phyloP scores from a whole-genome alignment of 2,888 invertebrate species.

The Trichogramma evanescens region DNA sequence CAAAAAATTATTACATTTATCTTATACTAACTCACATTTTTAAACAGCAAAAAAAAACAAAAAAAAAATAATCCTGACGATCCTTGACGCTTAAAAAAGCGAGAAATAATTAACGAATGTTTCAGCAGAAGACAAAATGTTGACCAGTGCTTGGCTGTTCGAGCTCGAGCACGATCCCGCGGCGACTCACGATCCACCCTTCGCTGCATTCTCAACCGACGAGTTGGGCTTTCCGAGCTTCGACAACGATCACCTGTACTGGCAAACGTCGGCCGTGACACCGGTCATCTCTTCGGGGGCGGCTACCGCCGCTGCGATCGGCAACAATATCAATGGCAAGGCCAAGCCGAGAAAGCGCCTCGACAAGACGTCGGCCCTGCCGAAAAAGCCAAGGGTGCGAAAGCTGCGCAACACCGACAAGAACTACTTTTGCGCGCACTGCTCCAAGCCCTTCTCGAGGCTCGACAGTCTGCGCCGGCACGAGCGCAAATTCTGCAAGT shows the following conservation, averaged over 20 bases:
- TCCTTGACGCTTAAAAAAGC: no score
- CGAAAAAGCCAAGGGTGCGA: not conserved
- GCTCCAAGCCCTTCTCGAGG: constrained; percentile 32
- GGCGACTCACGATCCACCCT: not conserved
- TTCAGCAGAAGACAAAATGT: constrained; percentile 10
- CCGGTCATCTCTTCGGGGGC: no score
- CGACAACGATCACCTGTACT: not conserved
- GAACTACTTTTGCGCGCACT: constrained; percentile 19
- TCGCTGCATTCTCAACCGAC: no score
- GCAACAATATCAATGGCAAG: no score
- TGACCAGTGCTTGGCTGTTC: constrained; percentile 11
- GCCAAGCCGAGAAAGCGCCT: no score
- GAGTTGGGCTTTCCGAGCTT: not conserved
- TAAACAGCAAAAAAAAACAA: no score
- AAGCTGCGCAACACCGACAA: not conserved
- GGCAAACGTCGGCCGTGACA: no score
- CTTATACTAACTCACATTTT: no score
- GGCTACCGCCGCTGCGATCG: not conserved
- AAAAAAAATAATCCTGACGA: no score
- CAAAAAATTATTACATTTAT: no score
- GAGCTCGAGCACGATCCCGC: not conserved
- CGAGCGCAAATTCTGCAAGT: constrained; percentile 33
- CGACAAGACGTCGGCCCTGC: not conserved
- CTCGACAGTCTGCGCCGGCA: constrained; percentile 34
- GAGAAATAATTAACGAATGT: no score